These are phyloP conservation scores for Molossus molossus DNA, from an alignment of 2,797 vertebrate species.

Conservation along the genomic window DNA sequence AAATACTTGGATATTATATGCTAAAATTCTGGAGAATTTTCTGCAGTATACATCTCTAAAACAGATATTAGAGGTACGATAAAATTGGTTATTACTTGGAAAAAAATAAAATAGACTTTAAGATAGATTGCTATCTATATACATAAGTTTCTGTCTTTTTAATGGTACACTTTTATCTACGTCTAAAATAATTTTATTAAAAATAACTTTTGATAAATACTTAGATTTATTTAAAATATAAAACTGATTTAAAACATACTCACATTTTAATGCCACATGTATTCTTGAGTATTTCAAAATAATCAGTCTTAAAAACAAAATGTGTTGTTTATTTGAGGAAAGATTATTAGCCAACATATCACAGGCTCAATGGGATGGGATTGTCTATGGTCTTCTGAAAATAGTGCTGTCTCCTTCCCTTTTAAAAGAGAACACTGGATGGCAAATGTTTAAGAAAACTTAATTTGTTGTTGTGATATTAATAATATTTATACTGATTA, in stretches of 20 bases:
- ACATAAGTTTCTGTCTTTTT: slow-evolving; percentile 34
- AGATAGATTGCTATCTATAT: slow-evolving; percentile 36
- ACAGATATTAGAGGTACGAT: background rate
- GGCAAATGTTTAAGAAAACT: background rate
- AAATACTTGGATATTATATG: background rate
- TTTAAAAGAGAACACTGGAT: background rate
- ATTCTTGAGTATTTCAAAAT: slow-evolving; percentile 49
- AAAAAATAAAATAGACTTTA: slow-evolving; percentile 40
- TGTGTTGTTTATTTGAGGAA: slow-evolving; percentile 1
- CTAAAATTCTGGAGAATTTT: slow-evolving; percentile 11
- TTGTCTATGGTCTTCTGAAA: background rate
- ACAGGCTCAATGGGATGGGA: background rate
- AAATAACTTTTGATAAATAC: slow-evolving; percentile 61
- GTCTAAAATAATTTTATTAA: slow-evolving; percentile 5
- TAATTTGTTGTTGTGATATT: background rate
- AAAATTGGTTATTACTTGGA: slow-evolving; percentile 10
- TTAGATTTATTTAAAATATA: slow-evolving; percentile 64
- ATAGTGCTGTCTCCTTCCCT: background rate
- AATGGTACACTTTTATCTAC: slow-evolving; percentile 5
- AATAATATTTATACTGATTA: background rate
- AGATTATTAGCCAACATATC: background rate
- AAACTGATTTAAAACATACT: slow-evolving; percentile 13
- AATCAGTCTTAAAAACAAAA: slow-evolving; percentile 23
- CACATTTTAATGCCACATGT: background rate
- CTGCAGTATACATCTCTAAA: background rate